These are phyloP conservation scores for Polydesmus complanatus DNA, from an alignment of 2,888 invertebrate species.

Conservation along the genomic window DNA sequence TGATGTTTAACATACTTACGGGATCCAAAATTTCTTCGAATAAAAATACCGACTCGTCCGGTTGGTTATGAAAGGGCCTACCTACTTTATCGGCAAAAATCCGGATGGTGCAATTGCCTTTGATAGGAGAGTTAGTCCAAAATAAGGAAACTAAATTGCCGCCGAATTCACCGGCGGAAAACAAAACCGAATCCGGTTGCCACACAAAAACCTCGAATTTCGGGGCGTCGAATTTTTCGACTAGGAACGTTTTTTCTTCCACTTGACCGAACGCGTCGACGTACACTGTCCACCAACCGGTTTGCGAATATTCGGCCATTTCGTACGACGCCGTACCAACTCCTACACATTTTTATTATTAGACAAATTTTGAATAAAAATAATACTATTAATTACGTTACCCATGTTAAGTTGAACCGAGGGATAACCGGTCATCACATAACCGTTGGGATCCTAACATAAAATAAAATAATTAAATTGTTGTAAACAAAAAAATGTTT, in stretches of 20 bases:
- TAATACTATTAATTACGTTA: constrained; percentile 18
- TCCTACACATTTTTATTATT: constrained; percentile 23
- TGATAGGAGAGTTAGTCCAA: constrained; percentile 28
- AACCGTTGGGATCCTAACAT: constrained; percentile 31
- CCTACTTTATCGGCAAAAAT: constrained; percentile 22
- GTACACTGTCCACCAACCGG: constrained; percentile 32
- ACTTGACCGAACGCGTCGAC: constrained; percentile 29
- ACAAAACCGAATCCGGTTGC: constrained; percentile 29
- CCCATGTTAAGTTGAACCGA: constrained; percentile 32
- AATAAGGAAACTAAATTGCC: constrained; percentile 27
- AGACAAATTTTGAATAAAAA: neutral
- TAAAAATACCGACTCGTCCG: constrained; percentile 6
- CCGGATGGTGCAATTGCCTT: constrained; percentile 31
- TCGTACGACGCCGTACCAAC: constrained; percentile 27
- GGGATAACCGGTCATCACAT: constrained; percentile 33
- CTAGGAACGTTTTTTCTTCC: constrained; percentile 23
- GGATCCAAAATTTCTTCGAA: constrained; percentile 13
- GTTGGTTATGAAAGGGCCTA: neutral
- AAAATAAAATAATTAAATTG: too few species aligned
- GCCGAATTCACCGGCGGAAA: constrained; percentile 27
- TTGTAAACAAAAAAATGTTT: too few species aligned
- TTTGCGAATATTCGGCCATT: constrained; percentile 15
- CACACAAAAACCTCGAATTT: constrained; percentile 29
- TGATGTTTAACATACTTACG: constrained; percentile 8
- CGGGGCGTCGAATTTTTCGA: constrained; percentile 33